Evolutionary conservation across 2,888 invertebrate genomes (phyloP).

Genomic region (Saturnia japonica): DNA sequence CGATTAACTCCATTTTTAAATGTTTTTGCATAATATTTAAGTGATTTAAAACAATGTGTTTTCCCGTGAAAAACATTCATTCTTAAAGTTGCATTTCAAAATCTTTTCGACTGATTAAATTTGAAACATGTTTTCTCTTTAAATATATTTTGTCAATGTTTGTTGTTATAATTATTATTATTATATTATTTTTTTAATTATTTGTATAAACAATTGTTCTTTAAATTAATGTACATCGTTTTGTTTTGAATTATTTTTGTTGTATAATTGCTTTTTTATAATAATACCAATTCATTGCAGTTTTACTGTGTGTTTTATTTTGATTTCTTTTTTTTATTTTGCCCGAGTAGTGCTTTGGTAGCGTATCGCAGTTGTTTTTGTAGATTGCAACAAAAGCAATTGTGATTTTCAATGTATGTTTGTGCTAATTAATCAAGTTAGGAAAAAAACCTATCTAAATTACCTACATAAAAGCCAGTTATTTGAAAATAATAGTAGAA

Average conservation of each 20-base stretch:
- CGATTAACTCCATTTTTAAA: constrained; percentile 45
- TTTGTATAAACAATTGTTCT: constrained; percentile 88
- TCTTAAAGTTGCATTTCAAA: constrained; percentile 81
- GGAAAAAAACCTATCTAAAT: neutral
- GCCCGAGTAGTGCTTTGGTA: constrained; percentile 69
- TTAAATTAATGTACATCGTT: constrained; percentile 90
- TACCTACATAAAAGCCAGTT: too few relatives aligned
- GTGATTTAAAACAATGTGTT: constrained; percentile 42
- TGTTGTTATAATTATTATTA: constrained; percentile 84
- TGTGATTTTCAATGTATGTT: constrained; percentile 56
- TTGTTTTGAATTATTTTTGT: constrained; percentile 89
- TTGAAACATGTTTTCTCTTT: constrained; percentile 80
- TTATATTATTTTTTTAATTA: constrained; percentile 85
- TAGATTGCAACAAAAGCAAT: constrained; percentile 47
- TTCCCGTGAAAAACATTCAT: constrained; percentile 47
- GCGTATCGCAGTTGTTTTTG: constrained; percentile 51
- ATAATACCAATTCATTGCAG: constrained; percentile 88
- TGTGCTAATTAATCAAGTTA: constrained; percentile 62
- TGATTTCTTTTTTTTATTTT: constrained; percentile 65
- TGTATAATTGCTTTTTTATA: constrained; percentile 87
- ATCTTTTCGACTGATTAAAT: constrained; percentile 78
- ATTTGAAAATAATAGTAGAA: neutral
- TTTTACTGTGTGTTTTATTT: constrained; percentile 85
- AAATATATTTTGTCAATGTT: constrained; percentile 83
- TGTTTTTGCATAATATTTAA: constrained; percentile 77